A percentile compares a stretch with the other conserved stretches of the same genome.
Conservation (phyloP, 2,113 vertebrate genomes). For the Mungos mungo region DNA sequence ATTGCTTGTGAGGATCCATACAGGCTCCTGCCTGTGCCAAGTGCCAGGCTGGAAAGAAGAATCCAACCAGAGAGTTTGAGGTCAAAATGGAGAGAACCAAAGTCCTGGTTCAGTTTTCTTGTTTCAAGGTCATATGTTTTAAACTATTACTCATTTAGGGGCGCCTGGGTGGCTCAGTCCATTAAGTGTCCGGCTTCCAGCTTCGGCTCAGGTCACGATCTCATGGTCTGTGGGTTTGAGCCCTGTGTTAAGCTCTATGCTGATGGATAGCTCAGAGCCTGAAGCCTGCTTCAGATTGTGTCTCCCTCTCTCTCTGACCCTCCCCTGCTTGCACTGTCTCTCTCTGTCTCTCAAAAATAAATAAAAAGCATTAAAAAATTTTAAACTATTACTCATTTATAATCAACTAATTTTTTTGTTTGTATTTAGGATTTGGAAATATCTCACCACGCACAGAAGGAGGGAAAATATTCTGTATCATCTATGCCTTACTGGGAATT, state of each 20-base stretch:
- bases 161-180: too few species aligned
- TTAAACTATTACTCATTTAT: constrained; percentile 66
- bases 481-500: constrained; percentile 98
- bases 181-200: too few species aligned
- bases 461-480: constrained; percentile 98
- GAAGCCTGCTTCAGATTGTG: too few species aligned
- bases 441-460: constrained; percentile 97
- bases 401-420: constrained; percentile 65
- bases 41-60: not conserved
- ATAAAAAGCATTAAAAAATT: not conserved
- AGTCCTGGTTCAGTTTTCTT: not conserved
- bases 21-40: not conserved
- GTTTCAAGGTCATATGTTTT: not conserved
- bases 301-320: too few species aligned
- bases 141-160: constrained; percentile 59
- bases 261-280: too few species aligned
- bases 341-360: too few species aligned
- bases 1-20: not conserved
- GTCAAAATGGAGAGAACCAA: not conserved
- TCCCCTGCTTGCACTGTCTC: too few species aligned
- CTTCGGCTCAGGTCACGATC: too few species aligned
- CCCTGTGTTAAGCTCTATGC: too few species aligned
- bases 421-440: constrained; percentile 95
- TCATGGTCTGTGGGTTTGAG: too few species aligned
- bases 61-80: not conserved